phyloP scores from a whole-genome alignment of 2,888 invertebrate genomes.

The Patella ulyssiponensis region DNA sequence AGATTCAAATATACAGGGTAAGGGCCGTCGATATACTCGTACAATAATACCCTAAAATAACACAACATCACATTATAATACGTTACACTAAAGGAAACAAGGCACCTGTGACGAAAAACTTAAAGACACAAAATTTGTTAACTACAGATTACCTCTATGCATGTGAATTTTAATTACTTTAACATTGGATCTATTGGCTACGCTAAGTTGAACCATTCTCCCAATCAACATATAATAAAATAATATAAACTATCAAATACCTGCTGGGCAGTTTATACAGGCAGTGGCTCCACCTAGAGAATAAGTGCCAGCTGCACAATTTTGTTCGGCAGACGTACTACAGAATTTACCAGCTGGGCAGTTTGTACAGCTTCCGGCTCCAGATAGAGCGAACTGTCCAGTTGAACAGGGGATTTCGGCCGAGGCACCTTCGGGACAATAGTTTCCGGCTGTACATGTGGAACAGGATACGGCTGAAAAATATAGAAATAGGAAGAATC shows the following conservation, averaged over 20 bases:
- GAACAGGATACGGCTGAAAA: slow-evolving; percentile 54
- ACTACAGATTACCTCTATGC: not conserved
- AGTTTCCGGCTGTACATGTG: slow-evolving; percentile 55
- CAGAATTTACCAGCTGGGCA: slow-evolving; percentile 60
- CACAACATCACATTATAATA: not conserved
- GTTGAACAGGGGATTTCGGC: slow-evolving; percentile 47
- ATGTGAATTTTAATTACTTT: too few species aligned
- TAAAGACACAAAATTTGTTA: not conserved
- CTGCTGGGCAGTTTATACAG: slow-evolving; percentile 57
- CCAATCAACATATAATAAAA: too few species aligned
- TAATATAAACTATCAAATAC: slow-evolving; percentile 30
- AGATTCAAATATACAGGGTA: slow-evolving; percentile 36
- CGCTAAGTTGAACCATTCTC: too few species aligned
- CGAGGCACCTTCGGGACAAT: slow-evolving; percentile 51
- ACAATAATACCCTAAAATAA: slow-evolving; percentile 52
- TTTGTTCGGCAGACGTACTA: slow-evolving; percentile 42
- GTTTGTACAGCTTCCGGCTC: slow-evolving; percentile 43
- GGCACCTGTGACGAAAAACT: not conserved
- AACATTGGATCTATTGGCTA: too few species aligned
- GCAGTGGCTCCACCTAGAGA: slow-evolving; percentile 43
- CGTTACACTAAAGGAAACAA: too few species aligned
- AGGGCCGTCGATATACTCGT: slow-evolving; percentile 41
- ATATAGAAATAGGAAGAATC: not conserved
- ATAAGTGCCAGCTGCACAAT: slow-evolving; percentile 54
- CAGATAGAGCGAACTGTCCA: slow-evolving; percentile 50